phyloP scores from a whole-genome alignment of 2,888 invertebrate genomes.

The Cenopis cana region DNA sequence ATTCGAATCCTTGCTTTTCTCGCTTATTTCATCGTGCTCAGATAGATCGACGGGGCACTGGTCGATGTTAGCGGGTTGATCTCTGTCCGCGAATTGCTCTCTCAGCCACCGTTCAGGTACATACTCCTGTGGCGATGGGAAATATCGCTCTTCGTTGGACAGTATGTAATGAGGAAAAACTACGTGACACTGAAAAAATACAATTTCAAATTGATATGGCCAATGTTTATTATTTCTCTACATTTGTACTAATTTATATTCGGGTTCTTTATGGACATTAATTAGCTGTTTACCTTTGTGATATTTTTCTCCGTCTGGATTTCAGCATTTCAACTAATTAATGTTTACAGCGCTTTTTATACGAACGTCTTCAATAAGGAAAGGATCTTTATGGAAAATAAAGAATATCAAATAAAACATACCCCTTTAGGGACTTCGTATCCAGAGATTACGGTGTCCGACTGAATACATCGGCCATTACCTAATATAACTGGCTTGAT shows the following conservation, averaged over 20 bases:
- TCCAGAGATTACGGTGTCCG: constrained; percentile 90
- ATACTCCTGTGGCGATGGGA: constrained; percentile 88
- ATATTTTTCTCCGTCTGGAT: constrained; percentile 12
- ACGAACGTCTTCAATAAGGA: constrained; percentile 10
- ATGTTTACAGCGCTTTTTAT: background rate
- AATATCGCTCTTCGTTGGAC: constrained; percentile 89
- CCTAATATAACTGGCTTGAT: constrained; percentile 93
- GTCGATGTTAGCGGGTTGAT: constrained; percentile 27
- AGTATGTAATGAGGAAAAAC: constrained; percentile 92
- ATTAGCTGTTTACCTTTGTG: constrained; percentile 4
- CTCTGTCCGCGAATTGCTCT: constrained; percentile 58
- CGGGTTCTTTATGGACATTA: constrained; percentile 6
- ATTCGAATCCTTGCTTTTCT: constrained; percentile 24
- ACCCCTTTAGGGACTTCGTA: constrained; percentile 93
- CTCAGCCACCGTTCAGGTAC: constrained; percentile 93
- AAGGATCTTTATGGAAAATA: constrained; percentile 9
- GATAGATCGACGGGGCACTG: constrained; percentile 27
- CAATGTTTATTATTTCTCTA: background rate
- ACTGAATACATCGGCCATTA: constrained; percentile 90
- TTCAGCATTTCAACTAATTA: constrained; percentile 24
- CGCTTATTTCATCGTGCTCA: constrained; percentile 13
- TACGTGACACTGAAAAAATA: constrained; percentile 88
- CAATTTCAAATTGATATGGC: constrained; percentile 2
- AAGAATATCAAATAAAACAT: constrained; percentile 58
- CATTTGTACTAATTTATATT: background rate